Evolutionary conservation across 2,113 vertebrate species (phyloP).

Genomic region (Catharus bicknelli): DNA sequence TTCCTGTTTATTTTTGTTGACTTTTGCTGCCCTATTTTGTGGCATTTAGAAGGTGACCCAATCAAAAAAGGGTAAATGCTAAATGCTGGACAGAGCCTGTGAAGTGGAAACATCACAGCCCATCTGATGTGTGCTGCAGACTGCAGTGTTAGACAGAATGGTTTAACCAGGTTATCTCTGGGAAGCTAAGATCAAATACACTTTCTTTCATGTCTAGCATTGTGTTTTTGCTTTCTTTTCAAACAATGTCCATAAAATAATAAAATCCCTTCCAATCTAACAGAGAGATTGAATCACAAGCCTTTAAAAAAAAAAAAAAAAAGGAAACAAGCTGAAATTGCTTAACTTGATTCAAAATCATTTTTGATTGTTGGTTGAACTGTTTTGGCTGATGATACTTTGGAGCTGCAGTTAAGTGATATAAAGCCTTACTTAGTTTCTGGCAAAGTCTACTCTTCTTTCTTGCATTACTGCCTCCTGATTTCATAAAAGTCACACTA

Average conservation of each 20-base stretch:
- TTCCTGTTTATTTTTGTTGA: slow-evolving; percentile 82
- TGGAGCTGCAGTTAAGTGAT: slow-evolving; percentile 36
- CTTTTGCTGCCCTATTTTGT: slow-evolving; percentile 89
- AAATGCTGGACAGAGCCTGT: slow-evolving; percentile 72
- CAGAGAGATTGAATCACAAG: slow-evolving; percentile 37
- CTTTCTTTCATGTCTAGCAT: slow-evolving; percentile 68
- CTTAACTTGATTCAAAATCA: slow-evolving; percentile 56
- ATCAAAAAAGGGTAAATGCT: slow-evolving; percentile 83
- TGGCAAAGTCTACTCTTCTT: slow-evolving; percentile 12
- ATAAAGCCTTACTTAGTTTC: slow-evolving; percentile 50
- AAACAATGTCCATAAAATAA: slow-evolving; percentile 59
- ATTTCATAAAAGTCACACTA: slow-evolving; percentile 27
- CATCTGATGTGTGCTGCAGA: slow-evolving; percentile 70
- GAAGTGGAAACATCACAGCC: slow-evolving; percentile 76
- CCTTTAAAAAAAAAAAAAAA: background rate
- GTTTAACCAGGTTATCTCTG: slow-evolving; percentile 73
- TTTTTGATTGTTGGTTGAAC: slow-evolving; percentile 52
- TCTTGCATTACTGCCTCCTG: background rate
- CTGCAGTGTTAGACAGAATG: slow-evolving; percentile 47
- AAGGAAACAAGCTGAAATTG: background rate
- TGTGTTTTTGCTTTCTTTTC: slow-evolving; percentile 66
- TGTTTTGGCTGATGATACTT: slow-evolving; percentile 56
- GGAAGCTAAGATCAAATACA: slow-evolving; percentile 74
- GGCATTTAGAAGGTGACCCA: slow-evolving; percentile 85
- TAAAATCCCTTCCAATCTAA: background rate